Percentiles rank a stretch among this genome's conserved stretches.
Evolutionary conservation across 2,797 vertebrate species (phyloP).

Genomic region (Trichosurus vulpecula): DNA sequence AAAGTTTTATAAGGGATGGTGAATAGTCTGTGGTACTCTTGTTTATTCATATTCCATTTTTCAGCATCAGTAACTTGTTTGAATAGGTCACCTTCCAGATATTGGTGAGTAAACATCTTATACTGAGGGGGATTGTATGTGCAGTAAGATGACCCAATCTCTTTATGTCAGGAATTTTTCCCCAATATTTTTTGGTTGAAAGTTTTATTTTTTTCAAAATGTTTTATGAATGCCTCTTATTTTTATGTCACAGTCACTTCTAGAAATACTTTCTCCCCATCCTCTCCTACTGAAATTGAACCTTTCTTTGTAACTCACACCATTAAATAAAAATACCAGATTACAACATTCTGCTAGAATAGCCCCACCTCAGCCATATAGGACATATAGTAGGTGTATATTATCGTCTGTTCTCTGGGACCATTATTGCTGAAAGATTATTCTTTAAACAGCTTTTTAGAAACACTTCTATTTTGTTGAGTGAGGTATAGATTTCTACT

Average conservation of each 20-base stretch:
- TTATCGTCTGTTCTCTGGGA: background rate
- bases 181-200: background rate
- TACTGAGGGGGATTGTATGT: background rate
- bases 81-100: background rate
- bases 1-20: background rate
- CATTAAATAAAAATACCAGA: background rate
- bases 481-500: background rate
- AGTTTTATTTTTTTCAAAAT: background rate
- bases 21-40: background rate
- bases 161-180: background rate
- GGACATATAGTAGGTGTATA: background rate
- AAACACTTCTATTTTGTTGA: background rate
- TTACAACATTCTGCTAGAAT: background rate
- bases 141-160: background rate
- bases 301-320: background rate
- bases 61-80: background rate
- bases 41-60: background rate
- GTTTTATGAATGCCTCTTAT: background rate
- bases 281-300: background rate
- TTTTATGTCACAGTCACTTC: background rate
- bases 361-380: background rate
- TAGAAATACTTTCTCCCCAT: background rate
- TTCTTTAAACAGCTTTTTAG: background rate
- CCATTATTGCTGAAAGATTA: background rate
- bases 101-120: background rate